Evolutionary conservation across 2,888 invertebrate genomes (phyloP), one percentile per base, ranked within the genome.

Genomic region (Meta bourneti): DNA sequence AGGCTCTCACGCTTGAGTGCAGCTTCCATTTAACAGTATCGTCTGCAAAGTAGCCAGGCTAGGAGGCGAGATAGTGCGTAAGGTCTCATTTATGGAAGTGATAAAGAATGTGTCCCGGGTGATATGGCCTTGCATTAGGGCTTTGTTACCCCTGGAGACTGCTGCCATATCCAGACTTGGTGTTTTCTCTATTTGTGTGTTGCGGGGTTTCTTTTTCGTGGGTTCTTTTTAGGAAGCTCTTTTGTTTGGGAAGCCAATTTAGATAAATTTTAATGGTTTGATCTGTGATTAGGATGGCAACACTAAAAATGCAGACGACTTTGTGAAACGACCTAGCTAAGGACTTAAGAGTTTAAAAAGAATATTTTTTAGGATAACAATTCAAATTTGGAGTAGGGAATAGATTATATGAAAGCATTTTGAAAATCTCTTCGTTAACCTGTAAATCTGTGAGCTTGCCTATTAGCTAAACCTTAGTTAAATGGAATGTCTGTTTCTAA

Each of bases 41-140:
- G 61, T 61, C 61, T 61, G 61, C 11, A 61, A 61, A 61, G 61
- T 16, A 16, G 61, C 13, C 16, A 5, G 61, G 20, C 7, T 34
- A 7, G 34, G 16, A 48, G 75, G 75, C 34, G 9, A 48, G 75
- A 48, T 20, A 48, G 48, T 11, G 11, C 7, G 71, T 5, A 75
- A 48, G 7, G 48, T 75, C 75, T 20, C 75, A 11, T 75, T 75
- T 75, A 34, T 34, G 75, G 34, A 75, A 75, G 48, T 48, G 48
- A 20, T 75, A 75, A 75, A 75, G 75, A 75, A 75, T 75, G 75
- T 34, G 75, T 48, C 48, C 13, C 7, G 75, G 75, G 7, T 75
- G 75, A 48, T 48, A 48, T 16, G 48, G 20, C 34, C 16, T 75
- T 20, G 48, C 13, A 75, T 34, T 13, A 34, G 61, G 61, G 61